These are phyloP conservation scores for Therioaphis trifolii DNA, from an alignment of 2,888 invertebrate genomes.

Conservation along the genomic window DNA sequence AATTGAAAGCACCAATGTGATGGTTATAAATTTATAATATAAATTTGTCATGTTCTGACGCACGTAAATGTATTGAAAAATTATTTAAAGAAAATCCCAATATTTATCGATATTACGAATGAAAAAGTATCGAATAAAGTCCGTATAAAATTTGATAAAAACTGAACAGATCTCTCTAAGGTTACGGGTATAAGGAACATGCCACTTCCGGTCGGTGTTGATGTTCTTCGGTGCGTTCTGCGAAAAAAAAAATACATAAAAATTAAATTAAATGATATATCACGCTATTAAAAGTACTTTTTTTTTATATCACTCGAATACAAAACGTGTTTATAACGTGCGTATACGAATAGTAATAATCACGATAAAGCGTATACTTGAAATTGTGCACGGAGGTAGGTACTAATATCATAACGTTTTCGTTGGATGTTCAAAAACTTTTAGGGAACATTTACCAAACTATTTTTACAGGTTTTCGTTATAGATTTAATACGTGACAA, in stretches of 20 bases:
- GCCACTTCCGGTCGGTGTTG: neutral
- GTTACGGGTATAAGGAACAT: conserved; percentile 44
- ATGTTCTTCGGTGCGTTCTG: conserved; percentile 15
- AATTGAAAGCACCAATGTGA: conserved; percentile 27
- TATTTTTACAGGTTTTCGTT: too few species aligned
- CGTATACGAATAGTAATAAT: too few species aligned
- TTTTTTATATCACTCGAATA: too few species aligned
- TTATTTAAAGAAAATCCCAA: neutral
- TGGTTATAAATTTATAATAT: conserved; percentile 1
- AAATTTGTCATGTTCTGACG: conserved; percentile 50
- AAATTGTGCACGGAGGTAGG: too few species aligned
- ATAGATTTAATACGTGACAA: too few species aligned
- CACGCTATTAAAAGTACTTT: too few species aligned
- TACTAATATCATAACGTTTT: too few species aligned
- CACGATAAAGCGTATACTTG: too few species aligned
- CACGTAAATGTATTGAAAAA: conserved; percentile 8
- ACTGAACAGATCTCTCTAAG: conserved; percentile 50
- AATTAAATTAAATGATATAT: too few species aligned
- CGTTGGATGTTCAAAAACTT: too few species aligned
- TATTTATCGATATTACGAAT: neutral
- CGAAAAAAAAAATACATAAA: neutral
- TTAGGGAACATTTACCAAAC: too few species aligned
- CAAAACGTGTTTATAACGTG: too few species aligned
- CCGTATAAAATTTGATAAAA: conserved; percentile 50
- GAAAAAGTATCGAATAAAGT: conserved; percentile 11